Percentiles rank a stretch among this genome's conserved stretches.
These are phyloP conservation scores for Eristalis tenax DNA, from an alignment of 2,888 invertebrate species.

Conservation along the genomic window DNA sequence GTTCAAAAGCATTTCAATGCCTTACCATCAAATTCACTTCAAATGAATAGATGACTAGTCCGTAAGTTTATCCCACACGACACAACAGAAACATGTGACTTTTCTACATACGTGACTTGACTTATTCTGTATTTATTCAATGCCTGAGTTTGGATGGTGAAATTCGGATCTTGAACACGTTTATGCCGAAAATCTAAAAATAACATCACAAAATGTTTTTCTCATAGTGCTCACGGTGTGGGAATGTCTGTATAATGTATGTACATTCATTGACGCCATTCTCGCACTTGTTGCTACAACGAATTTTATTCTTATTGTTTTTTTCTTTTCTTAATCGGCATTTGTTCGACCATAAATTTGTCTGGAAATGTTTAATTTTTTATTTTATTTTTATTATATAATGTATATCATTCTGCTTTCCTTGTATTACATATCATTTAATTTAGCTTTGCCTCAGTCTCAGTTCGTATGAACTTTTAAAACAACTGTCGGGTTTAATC, in stretches of 20 bases:
- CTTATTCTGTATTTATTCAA: constrained; percentile 15
- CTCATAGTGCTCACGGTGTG: constrained; percentile 6
- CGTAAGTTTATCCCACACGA: constrained; percentile 14
- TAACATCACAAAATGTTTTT: constrained; percentile 21
- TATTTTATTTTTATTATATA: background rate
- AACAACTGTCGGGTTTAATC: background rate
- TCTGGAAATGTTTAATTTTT: background rate
- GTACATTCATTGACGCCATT: constrained; percentile 16
- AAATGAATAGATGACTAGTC: constrained; percentile 35
- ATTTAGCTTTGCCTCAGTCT: background rate
- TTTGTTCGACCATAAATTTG: background rate
- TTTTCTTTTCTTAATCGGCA: background rate
- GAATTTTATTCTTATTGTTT: background rate
- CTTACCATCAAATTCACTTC: constrained; percentile 1
- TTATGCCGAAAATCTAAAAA: constrained; percentile 38
- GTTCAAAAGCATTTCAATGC: background rate
- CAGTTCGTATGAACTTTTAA: background rate
- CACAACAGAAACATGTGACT: constrained; percentile 21
- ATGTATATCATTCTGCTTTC: background rate
- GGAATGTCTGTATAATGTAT: background rate
- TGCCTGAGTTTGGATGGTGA: constrained; percentile 33
- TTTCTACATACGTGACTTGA: constrained; percentile 25
- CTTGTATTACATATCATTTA: background rate
- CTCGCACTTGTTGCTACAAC: constrained; percentile 48
- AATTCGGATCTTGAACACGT: constrained; percentile 46